Conservation (phyloP, 2,888 invertebrate species). For the Pyrochroa serraticornis region DNA sequence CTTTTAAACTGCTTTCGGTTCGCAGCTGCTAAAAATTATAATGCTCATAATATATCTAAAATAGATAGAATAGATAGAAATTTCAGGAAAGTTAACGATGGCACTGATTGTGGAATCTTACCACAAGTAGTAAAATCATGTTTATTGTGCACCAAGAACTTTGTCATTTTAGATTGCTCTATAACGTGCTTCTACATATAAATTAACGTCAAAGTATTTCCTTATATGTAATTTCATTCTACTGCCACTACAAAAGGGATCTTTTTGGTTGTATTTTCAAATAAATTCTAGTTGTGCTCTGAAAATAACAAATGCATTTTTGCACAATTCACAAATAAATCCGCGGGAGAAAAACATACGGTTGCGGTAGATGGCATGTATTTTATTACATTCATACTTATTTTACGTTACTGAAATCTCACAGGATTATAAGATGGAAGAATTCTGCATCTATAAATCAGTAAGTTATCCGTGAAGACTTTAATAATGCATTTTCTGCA, state of each 20-base stretch:
- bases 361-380: slow-evolving; percentile 16
- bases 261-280: slow-evolving; percentile 21
- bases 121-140: too few relatives aligned
- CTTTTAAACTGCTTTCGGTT: too few relatives aligned
- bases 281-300: slow-evolving; percentile 25
- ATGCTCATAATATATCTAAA: too few relatives aligned
- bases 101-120: too few relatives aligned
- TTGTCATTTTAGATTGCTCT: too few relatives aligned
- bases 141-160: too few relatives aligned
- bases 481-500: slow-evolving; percentile 9
- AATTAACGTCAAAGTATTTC: too few relatives aligned
- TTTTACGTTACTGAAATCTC: slow-evolving; percentile 21
- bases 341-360: slow-evolving; percentile 25
- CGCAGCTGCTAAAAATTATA: too few relatives aligned
- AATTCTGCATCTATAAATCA: slow-evolving; percentile 14
- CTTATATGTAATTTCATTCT: too few relatives aligned
- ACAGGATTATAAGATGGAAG: background rate
- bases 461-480: slow-evolving; percentile 12
- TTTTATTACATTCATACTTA: slow-evolving; percentile 23
- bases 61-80: too few relatives aligned
- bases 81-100: too few relatives aligned
- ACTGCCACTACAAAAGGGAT: background rate
- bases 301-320: slow-evolving; percentile 28
- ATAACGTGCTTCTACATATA: too few relatives aligned
- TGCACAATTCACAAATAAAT: slow-evolving; percentile 32